Conservation (phyloP, 2,888 invertebrate genomes). For the Lypha dubia region DNA sequence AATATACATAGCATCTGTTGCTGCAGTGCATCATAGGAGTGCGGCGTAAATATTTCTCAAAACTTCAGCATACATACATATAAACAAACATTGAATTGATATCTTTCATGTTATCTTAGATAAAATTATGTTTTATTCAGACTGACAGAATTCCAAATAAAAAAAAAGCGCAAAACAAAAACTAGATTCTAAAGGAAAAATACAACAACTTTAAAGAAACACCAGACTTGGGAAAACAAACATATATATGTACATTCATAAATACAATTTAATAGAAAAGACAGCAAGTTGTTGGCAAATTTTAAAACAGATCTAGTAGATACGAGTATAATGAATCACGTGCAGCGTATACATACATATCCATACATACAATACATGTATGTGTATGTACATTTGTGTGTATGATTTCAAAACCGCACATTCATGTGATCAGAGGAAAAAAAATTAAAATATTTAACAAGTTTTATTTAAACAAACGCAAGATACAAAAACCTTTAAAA, state of each 20-base stretch:
- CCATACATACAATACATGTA: neutral
- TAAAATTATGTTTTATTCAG: neutral
- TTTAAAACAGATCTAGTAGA: slow-evolving; percentile 29
- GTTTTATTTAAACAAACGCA: slow-evolving; percentile 9
- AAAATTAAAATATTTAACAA: neutral
- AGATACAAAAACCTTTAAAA: neutral
- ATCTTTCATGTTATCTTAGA: neutral
- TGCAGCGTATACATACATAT: slow-evolving; percentile 46
- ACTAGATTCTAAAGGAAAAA: slow-evolving; percentile 13
- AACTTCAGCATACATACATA: too few species aligned
- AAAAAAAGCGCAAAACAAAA: slow-evolving; percentile 14
- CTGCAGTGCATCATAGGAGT: too few species aligned
- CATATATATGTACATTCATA: neutral
- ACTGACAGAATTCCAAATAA: neutral
- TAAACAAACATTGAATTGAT: too few species aligned
- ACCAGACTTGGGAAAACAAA: slow-evolving; percentile 14
- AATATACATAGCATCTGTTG: too few species aligned
- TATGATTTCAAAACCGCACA: neutral
- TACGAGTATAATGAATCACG: slow-evolving; percentile 58
- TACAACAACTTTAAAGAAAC: slow-evolving; percentile 18
- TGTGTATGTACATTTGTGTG: neutral
- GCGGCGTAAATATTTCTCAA: neutral
- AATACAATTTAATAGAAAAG: neutral
- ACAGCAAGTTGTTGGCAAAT: slow-evolving; percentile 35
- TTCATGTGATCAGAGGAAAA: slow-evolving; percentile 52